phyloP scores from a whole-genome alignment of 2,113 vertebrate genomes.

The Calyptommatus sinebrachiatus region DNA sequence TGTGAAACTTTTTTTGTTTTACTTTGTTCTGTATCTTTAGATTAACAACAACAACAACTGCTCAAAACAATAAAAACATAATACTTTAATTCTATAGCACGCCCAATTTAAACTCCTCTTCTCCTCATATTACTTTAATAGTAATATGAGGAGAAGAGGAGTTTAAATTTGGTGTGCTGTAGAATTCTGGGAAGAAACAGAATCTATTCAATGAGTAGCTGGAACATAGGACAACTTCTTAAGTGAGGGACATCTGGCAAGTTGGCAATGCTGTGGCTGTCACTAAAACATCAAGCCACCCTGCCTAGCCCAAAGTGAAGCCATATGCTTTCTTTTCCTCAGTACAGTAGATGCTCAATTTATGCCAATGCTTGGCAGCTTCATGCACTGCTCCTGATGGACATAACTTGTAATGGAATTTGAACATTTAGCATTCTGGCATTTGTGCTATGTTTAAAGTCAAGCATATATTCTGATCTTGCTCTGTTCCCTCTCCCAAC shows the following conservation, averaged over 20 bases:
- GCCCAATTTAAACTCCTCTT: not conserved
- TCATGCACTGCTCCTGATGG: not conserved
- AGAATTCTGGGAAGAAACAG: not conserved
- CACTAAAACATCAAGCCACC: constrained; percentile 2
- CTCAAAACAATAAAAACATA: too few species aligned
- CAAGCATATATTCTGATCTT: not conserved
- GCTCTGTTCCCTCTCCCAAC: not conserved
- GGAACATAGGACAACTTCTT: not conserved
- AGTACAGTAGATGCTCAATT: not conserved
- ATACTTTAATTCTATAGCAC: not conserved
- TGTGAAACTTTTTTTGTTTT: not conserved
- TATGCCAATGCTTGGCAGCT: not conserved
- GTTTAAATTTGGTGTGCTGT: not conserved
- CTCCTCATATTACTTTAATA: not conserved
- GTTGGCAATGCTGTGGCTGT: not conserved
- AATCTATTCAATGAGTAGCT: not conserved
- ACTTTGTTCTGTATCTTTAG: not conserved
- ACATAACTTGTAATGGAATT: constrained; percentile 1
- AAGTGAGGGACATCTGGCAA: not conserved
- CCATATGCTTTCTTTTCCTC: constrained; percentile 7
- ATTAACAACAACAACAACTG: too few species aligned
- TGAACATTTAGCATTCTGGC: not conserved
- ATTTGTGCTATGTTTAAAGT: not conserved
- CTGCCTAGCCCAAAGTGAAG: not conserved
- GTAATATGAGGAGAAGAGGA: not conserved